A percentile compares a stretch with the other conserved stretches of the same genome.
These are phyloP conservation scores for Murina feae DNA, from an alignment of 2,113 vertebrate genomes.

Conservation along the genomic window DNA sequence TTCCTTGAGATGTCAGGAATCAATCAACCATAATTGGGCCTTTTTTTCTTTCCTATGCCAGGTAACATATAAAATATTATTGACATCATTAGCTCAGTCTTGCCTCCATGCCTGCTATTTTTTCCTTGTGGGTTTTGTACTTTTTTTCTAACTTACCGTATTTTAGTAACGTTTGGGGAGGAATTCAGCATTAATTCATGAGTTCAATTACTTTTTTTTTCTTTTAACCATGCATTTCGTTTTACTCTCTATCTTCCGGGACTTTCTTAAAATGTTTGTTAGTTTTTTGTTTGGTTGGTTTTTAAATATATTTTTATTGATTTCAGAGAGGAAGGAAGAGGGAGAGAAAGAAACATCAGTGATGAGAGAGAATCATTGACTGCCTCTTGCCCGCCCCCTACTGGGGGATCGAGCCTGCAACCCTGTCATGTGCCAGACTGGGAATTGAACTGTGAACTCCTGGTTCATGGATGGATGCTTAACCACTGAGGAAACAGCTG, in stretches of 20 bases:
- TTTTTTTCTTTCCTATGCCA: slow-evolving; percentile 5
- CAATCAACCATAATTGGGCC: background rate
- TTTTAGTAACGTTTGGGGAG: background rate
- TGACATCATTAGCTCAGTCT: background rate
- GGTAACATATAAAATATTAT: background rate
- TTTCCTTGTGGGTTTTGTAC: background rate
- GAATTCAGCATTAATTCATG: background rate
- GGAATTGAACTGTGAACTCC: no score
- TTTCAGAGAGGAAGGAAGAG: no score
- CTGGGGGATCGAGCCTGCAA: no score
- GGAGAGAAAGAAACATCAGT: no score
- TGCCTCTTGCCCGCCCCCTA: no score
- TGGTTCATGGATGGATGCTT: no score
- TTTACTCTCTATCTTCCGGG: background rate
- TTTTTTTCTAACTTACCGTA: background rate
- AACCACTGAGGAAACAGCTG: no score
- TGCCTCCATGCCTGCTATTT: background rate
- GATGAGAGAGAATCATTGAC: no score
- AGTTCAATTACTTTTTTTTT: background rate
- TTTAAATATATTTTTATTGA: no score
- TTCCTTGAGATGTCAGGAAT: background rate
- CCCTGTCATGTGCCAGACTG: no score
- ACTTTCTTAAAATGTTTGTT: background rate
- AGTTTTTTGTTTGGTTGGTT: background rate
- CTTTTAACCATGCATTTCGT: background rate